Evolutionary conservation across 2,888 invertebrate species (phyloP).

Genomic region (Napeogenes inachia): DNA sequence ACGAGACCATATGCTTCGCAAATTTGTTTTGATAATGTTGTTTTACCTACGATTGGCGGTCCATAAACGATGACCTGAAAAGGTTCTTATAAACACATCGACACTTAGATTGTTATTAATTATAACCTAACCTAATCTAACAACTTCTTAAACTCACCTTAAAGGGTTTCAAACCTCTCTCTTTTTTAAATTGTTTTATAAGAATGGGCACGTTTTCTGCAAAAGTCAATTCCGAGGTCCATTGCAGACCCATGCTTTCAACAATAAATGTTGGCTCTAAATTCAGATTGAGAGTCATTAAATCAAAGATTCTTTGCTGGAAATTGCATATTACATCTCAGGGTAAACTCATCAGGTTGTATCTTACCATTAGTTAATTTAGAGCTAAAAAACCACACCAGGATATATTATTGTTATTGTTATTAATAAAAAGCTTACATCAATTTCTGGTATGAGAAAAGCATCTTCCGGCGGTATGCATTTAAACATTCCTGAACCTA

Average conservation of each 20-base stretch:
- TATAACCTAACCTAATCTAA: too few relatives aligned
- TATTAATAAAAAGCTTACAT: slow-evolving; percentile 42
- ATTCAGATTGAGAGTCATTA: slow-evolving; percentile 75
- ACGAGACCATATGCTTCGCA: slow-evolving; percentile 76
- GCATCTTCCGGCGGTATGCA: slow-evolving; percentile 77
- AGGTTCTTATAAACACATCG: background rate
- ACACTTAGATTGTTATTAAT: background rate
- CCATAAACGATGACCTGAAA: slow-evolving; percentile 76
- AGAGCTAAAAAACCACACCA: background rate
- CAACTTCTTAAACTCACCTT: slow-evolving; percentile 48
- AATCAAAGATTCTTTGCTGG: slow-evolving; percentile 77
- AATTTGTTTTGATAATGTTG: slow-evolving; percentile 75
- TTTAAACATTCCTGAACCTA: slow-evolving; percentile 76
- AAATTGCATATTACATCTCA: slow-evolving; percentile 15
- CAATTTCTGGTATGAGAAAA: slow-evolving; percentile 71
- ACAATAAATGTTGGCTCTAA: slow-evolving; percentile 79
- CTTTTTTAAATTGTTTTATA: slow-evolving; percentile 70
- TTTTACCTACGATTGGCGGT: slow-evolving; percentile 82
- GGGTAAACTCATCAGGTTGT: too few relatives aligned
- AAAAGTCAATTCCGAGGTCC: slow-evolving; percentile 75
- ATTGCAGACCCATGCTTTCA: slow-evolving; percentile 69
- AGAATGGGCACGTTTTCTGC: slow-evolving; percentile 62
- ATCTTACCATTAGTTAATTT: too few relatives aligned
- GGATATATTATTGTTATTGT: too few relatives aligned
- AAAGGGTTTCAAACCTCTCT: slow-evolving; percentile 76